Base-by-base conservation (phyloP, 2,113 vertebrate genomes). In the Chunga burmeisteri region DNA sequence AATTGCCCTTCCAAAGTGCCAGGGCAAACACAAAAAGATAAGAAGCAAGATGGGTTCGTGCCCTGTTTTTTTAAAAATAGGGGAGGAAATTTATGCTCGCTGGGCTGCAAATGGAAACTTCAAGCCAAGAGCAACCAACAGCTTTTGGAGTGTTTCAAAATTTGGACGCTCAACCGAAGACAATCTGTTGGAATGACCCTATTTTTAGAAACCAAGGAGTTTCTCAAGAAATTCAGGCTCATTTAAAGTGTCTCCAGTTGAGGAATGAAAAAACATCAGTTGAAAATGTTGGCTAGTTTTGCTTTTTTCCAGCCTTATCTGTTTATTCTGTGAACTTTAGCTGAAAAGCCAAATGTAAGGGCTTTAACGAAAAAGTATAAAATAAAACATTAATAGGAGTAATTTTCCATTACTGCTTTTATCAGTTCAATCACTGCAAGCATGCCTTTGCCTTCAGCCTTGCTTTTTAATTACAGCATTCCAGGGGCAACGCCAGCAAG, bases 141-240 rank as follows among this genome's bases (percentile, higher is more conserved):
- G 70, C 26, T 87, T 94, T 79, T 87, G 72, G 65, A 89, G 23
- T 44, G 38, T 67, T 96, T 89, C 81, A 89, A 87, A 93, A 86
- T 70, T 66, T 78, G 55, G 71, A 91, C 18, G 2, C 38, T 32
- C 50, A 67, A 7, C 47, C 59, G 56, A 92, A 81, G 81, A 87
- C 47, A 89, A 63, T 27, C 36, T 6, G 2, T 71, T 91, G 77
- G 65, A 95, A 95, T 3, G 0, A 74, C 2, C 29, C 59, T 97
- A 61, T 81, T 91, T 96, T 87, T 84, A 91, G 94, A 81, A 96
- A 71, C 32, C 13, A 2, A 84, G 86, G 38, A 38, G 23, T 93
- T 96, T 91, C 77, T 91, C 61, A 79, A 91, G 73, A 85, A 89
- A 91, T 79, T 80, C 73, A 72, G 47, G 40, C 50, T 94, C 36